phyloP scores from a whole-genome alignment of 2,113 vertebrate genomes.

The Aepyceros melampus region DNA sequence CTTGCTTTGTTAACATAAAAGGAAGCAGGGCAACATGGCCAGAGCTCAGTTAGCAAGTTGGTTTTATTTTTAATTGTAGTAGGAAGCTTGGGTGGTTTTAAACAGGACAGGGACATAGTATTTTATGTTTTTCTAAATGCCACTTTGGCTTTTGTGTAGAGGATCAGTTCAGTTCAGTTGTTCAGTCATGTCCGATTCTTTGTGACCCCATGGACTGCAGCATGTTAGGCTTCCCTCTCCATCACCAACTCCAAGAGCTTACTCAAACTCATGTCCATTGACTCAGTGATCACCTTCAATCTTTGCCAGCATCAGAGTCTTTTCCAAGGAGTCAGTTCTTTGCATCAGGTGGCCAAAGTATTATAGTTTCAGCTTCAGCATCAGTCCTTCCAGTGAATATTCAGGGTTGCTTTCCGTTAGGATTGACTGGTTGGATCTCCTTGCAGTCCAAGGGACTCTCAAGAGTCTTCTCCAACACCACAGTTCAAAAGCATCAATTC shows the following conservation, averaged over 20 bases:
- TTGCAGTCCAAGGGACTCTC: not conserved
- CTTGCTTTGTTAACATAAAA: not conserved
- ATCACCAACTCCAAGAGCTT: not conserved
- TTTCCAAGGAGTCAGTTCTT: not conserved
- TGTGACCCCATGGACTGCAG: not conserved
- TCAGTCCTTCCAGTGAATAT: not conserved
- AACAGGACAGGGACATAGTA: not conserved
- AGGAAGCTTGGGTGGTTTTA: not conserved
- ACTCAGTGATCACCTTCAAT: not conserved
- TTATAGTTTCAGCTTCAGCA: not conserved
- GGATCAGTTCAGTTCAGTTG: not conserved
- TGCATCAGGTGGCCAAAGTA: not conserved
- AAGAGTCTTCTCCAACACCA: not conserved
- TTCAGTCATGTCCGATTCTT: rapidly evolving
- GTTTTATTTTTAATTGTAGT: not conserved
- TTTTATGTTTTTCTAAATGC: not conserved
- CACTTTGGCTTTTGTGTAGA: not conserved
- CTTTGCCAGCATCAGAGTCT: not conserved
- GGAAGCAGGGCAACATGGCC: not conserved
- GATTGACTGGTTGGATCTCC: not conserved
- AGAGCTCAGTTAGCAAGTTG: not conserved
- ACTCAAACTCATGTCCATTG: not conserved
- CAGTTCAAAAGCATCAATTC: not conserved
- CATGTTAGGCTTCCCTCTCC: not conserved
- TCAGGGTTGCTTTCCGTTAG: not conserved